These are phyloP conservation scores for Squalus acanthias DNA, from an alignment of 2,797 vertebrate species.

Conservation along the genomic window DNA sequence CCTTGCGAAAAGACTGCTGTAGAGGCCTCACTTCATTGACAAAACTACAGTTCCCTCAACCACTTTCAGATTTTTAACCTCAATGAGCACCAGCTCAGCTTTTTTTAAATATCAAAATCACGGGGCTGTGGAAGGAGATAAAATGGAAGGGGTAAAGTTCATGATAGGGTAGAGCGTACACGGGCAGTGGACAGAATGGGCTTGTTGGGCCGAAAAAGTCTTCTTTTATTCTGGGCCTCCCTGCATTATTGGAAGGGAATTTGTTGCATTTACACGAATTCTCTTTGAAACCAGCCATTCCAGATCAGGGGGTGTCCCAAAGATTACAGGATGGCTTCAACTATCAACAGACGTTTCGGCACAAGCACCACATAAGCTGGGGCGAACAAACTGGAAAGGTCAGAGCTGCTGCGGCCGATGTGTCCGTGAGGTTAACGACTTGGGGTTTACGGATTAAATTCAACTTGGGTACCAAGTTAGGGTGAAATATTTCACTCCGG, in stretches of 20 bases:
- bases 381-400: background rate
- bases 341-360: background rate
- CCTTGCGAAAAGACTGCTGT: background rate
- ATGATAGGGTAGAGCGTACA: background rate
- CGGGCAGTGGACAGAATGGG: background rate
- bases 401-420: background rate
- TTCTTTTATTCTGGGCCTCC: background rate
- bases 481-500: background rate
- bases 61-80: background rate
- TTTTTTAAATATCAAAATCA: background rate
- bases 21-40: background rate
- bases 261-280: background rate
- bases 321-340: background rate
- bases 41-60: background rate
- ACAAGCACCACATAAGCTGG: background rate
- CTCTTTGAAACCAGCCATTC: background rate
- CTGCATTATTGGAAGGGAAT: background rate
- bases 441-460: background rate
- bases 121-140: background rate
- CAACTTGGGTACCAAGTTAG: background rate
- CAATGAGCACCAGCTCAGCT: background rate
- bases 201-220: background rate
- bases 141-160: background rate
- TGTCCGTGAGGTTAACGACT: background rate
- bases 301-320: background rate